A percentile compares a stretch with the other conserved stretches of the same genome.
Conservation (phyloP, 1,140 invertebrate genomes). For the Orchestia grillus region DNA sequence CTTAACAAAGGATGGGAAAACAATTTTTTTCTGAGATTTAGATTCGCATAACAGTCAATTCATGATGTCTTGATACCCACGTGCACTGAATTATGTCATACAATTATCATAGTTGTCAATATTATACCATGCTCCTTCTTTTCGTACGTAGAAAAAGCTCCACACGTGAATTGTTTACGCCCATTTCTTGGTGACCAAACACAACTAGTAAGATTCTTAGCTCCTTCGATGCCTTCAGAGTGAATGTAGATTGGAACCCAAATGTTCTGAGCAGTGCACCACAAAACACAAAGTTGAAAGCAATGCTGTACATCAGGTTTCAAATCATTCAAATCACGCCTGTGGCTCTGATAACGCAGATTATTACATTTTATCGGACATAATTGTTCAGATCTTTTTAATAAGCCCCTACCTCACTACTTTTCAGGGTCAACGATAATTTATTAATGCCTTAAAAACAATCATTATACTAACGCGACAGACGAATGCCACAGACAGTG, state of each 20-base stretch:
- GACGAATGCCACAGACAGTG: not conserved
- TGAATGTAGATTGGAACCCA: not conserved
- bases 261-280: too few relatives aligned
- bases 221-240: not conserved
- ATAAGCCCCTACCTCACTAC: not conserved
- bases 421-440: not conserved
- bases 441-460: not conserved
- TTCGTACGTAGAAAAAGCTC: not conserved
- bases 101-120: not conserved
- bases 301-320: too few relatives aligned
- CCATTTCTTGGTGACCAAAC: not conserved
- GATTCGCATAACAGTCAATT: not conserved
- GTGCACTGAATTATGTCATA: not conserved
- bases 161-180: not conserved
- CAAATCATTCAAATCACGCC: not conserved
- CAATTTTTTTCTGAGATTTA: not conserved
- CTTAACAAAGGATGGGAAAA: not conserved
- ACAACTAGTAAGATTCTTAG: not conserved
- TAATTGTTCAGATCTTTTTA: not conserved
- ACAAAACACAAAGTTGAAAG: too few relatives aligned
- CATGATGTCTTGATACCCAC: not conserved
- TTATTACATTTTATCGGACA: not conserved
- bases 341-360: too few relatives aligned
- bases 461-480: too few relatives aligned
- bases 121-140: not conserved